phyloP scores from a whole-genome alignment of 2,888 invertebrate genomes.

The Ceriagrion tenellum region DNA sequence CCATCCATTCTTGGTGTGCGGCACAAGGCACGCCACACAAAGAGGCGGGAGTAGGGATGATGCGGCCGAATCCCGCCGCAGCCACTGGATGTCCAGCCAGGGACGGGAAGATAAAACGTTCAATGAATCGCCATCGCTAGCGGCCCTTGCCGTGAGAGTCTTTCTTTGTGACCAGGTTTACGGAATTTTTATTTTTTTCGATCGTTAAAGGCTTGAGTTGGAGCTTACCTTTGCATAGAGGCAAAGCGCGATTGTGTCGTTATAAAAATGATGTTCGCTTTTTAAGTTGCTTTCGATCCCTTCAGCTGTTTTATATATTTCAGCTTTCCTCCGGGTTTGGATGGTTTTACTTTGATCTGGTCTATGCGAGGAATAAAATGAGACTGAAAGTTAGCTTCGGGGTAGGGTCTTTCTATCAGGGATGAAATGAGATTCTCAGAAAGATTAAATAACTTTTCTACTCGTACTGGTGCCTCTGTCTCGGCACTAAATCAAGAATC shows the following conservation, averaged over 20 bases:
- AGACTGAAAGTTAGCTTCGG: too few species aligned
- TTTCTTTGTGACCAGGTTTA: neutral
- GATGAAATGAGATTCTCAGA: too few species aligned
- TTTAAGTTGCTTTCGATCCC: neutral
- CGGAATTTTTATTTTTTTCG: neutral
- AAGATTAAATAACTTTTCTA: too few species aligned
- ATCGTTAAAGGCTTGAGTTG: neutral
- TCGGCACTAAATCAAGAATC: too few species aligned
- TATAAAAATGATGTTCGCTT: neutral
- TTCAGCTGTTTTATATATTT: too few species aligned
- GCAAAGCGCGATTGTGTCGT: neutral
- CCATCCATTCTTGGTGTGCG: neutral
- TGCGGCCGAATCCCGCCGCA: neutral
- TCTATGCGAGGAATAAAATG: too few species aligned
- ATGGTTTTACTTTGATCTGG: too few species aligned
- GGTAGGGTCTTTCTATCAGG: too few species aligned
- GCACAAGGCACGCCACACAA: neutral
- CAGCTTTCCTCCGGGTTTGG: too few species aligned
- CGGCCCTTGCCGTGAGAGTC: neutral
- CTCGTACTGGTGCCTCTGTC: too few species aligned
- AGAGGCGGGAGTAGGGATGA: neutral
- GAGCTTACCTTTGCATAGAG: neutral
- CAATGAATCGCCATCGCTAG: neutral
- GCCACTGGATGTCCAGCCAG: neutral
- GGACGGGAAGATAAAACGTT: neutral